Percentiles rank a stretch among this genome's conserved stretches.
Evolutionary conservation across 2,888 invertebrate species (phyloP).

Genomic region (Rhogogaster chlorosoma): DNA sequence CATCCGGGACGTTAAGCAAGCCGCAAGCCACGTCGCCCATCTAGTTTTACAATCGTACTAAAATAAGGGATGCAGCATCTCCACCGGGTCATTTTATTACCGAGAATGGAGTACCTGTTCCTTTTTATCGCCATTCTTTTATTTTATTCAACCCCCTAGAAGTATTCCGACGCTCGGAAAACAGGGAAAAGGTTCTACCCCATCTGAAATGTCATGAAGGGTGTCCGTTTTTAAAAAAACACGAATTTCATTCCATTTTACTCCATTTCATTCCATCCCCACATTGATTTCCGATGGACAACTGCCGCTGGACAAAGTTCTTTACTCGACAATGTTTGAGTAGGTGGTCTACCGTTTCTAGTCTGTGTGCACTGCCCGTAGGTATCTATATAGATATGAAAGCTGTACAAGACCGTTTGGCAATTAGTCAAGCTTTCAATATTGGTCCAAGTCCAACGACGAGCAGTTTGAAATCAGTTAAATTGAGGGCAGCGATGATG

Average conservation of each 20-base stretch:
- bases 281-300: neutral
- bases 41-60: constrained; percentile 24
- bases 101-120: neutral
- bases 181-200: neutral
- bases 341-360: neutral
- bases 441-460: constrained; percentile 29
- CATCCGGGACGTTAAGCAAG: neutral
- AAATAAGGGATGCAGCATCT: neutral
- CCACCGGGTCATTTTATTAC: constrained; percentile 17
- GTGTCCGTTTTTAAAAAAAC: neutral
- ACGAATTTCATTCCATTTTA: neutral
- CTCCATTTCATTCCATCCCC: neutral
- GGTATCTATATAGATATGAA: neutral
- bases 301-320: neutral
- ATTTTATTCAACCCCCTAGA: neutral
- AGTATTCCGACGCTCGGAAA: neutral
- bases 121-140: constrained; percentile 30
- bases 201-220: neutral
- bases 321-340: neutral
- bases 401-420: neutral
- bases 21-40: neutral
- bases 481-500: constrained; percentile 36
- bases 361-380: neutral
- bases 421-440: constrained; percentile 42
- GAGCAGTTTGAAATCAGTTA: neutral